These are phyloP conservation scores for Asteroscopus sphinx DNA, from an alignment of 2,888 invertebrate genomes.

Conservation along the genomic window DNA sequence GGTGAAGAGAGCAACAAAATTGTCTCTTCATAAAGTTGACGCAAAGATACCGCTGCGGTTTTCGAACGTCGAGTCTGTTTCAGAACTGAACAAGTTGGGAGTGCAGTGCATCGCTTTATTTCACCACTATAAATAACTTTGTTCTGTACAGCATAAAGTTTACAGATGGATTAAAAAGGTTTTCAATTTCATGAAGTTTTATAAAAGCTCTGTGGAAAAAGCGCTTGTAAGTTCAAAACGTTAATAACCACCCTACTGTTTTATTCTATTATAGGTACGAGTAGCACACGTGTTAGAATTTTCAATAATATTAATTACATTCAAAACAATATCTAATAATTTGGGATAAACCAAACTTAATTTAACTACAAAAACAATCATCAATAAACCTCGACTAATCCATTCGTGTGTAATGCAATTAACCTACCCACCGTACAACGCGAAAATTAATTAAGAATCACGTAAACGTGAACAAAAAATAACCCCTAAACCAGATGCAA, in stretches of 20 bases:
- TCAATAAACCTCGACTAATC: constrained; percentile 75
- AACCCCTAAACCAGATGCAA: constrained; percentile 80
- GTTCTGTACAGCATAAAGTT: constrained; percentile 77
- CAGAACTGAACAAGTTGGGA: constrained; percentile 74
- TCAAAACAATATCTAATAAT: constrained; percentile 38
- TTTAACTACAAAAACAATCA: constrained; percentile 69
- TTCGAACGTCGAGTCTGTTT: constrained; percentile 71
- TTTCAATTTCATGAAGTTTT: constrained; percentile 39
- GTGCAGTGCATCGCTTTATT: constrained; percentile 75
- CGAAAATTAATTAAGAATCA: constrained; percentile 83
- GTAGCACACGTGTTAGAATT: background rate
- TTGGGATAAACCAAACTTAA: constrained; percentile 52
- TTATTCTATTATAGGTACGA: background rate
- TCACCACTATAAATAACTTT: constrained; percentile 80
- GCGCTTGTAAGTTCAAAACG: constrained; percentile 7
- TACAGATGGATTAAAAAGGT: constrained; percentile 64
- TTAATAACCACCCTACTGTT: constrained; percentile 6
- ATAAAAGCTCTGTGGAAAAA: constrained; percentile 36
- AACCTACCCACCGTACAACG: constrained; percentile 68
- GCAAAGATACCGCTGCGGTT: constrained; percentile 80
- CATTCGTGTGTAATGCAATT: constrained; percentile 78
- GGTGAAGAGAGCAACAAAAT: constrained; percentile 57
- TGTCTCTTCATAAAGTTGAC: constrained; percentile 76
- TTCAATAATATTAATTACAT: constrained; percentile 16
- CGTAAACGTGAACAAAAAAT: constrained; percentile 77